phyloP scores from a whole-genome alignment of 2,113 vertebrate species.

The Phasianus colchicus region DNA sequence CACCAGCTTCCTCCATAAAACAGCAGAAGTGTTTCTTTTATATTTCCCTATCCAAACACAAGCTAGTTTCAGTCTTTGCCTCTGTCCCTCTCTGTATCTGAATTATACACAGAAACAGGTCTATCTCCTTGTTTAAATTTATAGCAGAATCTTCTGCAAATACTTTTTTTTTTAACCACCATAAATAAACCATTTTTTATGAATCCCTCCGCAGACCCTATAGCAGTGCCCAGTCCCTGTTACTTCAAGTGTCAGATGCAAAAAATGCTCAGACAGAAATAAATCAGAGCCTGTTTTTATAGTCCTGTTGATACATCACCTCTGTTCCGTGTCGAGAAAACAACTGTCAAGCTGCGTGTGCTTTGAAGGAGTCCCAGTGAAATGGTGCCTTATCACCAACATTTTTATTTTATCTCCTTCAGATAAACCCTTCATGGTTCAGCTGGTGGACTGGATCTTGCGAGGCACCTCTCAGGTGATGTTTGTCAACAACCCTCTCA shows the following conservation, averaged over 20 bases:
- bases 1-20: not conserved
- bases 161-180: not conserved
- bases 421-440: conserved; percentile 88
- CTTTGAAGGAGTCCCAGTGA: not conserved
- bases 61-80: not conserved
- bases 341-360: not conserved
- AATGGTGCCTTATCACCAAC: not conserved
- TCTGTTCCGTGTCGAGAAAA: not conserved
- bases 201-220: not conserved
- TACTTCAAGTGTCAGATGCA: conserved; percentile 15
- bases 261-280: not conserved
- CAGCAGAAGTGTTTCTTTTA: not conserved
- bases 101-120: not conserved
- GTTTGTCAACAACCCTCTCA: conserved; percentile 97
- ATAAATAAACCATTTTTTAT: conserved; percentile 20
- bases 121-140: not conserved
- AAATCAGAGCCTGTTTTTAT: not conserved
- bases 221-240: not conserved
- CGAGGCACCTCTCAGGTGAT: conserved; percentile 94
- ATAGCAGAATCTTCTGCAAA: not conserved
- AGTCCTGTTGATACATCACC: not conserved
- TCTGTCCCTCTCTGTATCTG: not conserved
- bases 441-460: conserved; percentile 92
- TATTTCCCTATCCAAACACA: accelerated
- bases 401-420: not conserved